Evolutionary conservation across 2,113 vertebrate genomes (phyloP), one percentile per base, ranked within the genome.

Genomic region (Deroptyus accipitrinus): DNA sequence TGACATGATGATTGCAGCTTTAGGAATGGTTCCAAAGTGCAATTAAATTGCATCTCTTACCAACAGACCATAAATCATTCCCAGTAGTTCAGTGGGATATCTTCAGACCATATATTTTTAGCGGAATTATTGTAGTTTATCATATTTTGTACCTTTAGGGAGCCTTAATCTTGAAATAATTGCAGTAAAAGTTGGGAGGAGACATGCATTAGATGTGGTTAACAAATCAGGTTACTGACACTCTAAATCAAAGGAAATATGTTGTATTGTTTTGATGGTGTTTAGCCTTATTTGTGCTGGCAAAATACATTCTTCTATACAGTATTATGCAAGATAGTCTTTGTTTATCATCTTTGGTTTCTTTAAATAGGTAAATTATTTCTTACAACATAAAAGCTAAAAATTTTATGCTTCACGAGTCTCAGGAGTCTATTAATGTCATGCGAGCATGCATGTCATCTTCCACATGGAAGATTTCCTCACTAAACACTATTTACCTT

Each of bases 131-230:
- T 90, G 31, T 33, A 75, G 57, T 79, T 90, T 90, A 89, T 92
- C 51, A 76, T 91, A 76, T 82, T 94, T 73, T 63, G 30, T 79
- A 70, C 23, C 66, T 92, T 94, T 67, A 77, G 89, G 77, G 76
- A 96, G 49, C 39, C 44, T 88, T 94, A 94, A 92, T 96, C 73
- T 90, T 92, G 76, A 95, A 93, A 86, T 95, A 86, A 96, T 82
- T 95, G 41, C 52, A 78, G 57, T 88, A 86, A 75, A 79, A 82
- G 69, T 35, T 92, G 49, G 69, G 51, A 86, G 37, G 25, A 90
- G 33, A 82, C 55, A 30, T 67, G 44, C 11, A 79, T 83, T 83
- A 90, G 33, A 39, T 64, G 23, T 0, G 0, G 57, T 93, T 89
- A 92, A 84, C 81, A 35, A 77, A 79, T 75, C 74, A 55, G 22